Evolutionary conservation across 2,113 vertebrate genomes (phyloP).

Genomic region (Nematolebias whitei): DNA sequence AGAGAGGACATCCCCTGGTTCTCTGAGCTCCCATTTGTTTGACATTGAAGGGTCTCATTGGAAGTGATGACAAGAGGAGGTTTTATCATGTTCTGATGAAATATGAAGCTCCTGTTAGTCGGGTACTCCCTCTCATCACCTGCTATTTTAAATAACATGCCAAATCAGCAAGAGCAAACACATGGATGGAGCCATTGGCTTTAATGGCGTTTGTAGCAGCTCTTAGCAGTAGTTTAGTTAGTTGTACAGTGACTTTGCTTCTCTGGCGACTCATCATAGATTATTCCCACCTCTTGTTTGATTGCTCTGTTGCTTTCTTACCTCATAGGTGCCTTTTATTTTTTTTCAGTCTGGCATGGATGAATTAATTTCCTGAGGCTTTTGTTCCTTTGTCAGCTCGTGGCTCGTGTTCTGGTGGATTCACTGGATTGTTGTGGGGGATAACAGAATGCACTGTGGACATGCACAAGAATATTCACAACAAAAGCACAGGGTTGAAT

Average conservation of each 20-base stretch:
- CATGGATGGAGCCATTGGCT: conserved; percentile 33
- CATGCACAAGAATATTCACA: conserved; percentile 14
- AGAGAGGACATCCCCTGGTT: background rate
- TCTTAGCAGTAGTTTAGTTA: conserved; percentile 59
- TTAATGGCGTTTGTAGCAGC: conserved; percentile 33
- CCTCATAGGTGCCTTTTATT: conserved; percentile 39
- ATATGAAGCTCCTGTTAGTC: conserved; percentile 19
- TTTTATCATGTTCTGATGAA: conserved; percentile 41
- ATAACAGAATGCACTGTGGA: conserved; percentile 32
- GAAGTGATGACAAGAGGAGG: conserved; percentile 10
- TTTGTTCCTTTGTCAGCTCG: conserved; percentile 65
- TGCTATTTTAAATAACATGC: conserved; percentile 18
- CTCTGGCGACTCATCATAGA: conserved; percentile 46
- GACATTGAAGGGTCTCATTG: conserved; percentile 15
- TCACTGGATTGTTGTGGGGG: conserved; percentile 45
- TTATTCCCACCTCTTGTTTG: conserved; percentile 58
- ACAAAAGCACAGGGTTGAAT: conserved; percentile 39
- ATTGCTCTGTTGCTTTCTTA: conserved; percentile 57
- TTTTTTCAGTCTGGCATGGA: conserved; percentile 38
- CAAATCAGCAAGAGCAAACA: conserved; percentile 48
- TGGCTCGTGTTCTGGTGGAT: conserved; percentile 57
- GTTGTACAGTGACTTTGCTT: conserved; percentile 17
- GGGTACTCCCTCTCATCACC: conserved; percentile 25
- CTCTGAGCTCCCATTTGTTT: conserved; percentile 35
- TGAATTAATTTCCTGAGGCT: conserved; percentile 55